A percentile compares a stretch with the other conserved stretches of the same genome.
Conservation (phyloP, 1,140 invertebrate genomes). For the Drosophila serrata region DNA sequence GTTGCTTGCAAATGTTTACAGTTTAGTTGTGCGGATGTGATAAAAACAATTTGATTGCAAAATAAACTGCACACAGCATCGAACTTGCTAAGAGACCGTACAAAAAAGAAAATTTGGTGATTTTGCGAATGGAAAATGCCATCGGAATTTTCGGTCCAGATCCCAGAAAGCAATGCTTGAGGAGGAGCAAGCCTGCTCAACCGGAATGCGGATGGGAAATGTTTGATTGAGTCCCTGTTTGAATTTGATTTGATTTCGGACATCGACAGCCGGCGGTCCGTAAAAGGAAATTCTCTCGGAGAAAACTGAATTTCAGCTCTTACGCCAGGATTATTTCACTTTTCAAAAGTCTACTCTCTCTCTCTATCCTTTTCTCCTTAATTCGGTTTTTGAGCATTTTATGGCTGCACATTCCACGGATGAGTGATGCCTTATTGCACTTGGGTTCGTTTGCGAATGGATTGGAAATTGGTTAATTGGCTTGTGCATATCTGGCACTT, state of each 20-base stretch:
- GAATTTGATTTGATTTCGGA: slow-evolving; percentile 53
- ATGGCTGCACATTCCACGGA: slow-evolving; percentile 29
- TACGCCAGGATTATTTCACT: slow-evolving; percentile 24
- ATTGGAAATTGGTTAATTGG: slow-evolving; percentile 19
- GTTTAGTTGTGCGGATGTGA: slow-evolving; percentile 66
- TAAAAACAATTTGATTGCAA: slow-evolving; percentile 76
- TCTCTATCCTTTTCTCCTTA: neutral
- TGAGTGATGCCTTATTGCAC: slow-evolving; percentile 16
- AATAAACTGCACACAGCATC: slow-evolving; percentile 55
- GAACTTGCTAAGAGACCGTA: slow-evolving; percentile 8
- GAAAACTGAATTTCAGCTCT: slow-evolving; percentile 29
- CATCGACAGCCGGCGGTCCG: slow-evolving; percentile 32
- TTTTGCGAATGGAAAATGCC: slow-evolving; percentile 42
- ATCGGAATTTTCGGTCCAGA: slow-evolving; percentile 33
- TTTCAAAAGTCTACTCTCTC: slow-evolving; percentile 9
- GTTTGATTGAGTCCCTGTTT: slow-evolving; percentile 54
- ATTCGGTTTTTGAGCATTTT: slow-evolving; percentile 25
- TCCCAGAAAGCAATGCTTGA: slow-evolving; percentile 19
- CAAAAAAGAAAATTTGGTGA: slow-evolving; percentile 27
- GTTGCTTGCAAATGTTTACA: slow-evolving; percentile 77
- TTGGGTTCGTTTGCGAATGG: neutral
- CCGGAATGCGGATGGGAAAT: slow-evolving; percentile 53
- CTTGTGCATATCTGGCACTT: slow-evolving; percentile 7
- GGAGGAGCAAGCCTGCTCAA: slow-evolving; percentile 40
- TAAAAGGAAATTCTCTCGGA: slow-evolving; percentile 37